A percentile compares a stretch with the other conserved stretches of the same genome.
phyloP scores from a whole-genome alignment of 2,888 invertebrate species.

The Chrysolina haemoptera region DNA sequence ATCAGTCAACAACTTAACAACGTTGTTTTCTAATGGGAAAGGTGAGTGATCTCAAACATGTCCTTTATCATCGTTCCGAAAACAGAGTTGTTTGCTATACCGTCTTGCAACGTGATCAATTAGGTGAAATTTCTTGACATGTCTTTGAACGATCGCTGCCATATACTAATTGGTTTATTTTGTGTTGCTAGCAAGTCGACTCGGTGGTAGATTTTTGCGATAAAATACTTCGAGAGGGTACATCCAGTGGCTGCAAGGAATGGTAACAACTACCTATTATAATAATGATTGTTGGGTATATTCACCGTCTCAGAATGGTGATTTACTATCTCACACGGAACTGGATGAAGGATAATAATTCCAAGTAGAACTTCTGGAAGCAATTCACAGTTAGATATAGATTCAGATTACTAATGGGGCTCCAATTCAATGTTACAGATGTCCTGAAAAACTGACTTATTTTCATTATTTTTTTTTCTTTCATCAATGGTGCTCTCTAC shows the following conservation, averaged over 20 bases:
- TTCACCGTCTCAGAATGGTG: not conserved
- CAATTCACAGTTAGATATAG: no score
- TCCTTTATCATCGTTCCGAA: slow-evolving; percentile 19
- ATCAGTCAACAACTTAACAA: no score
- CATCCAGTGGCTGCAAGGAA: slow-evolving; percentile 13
- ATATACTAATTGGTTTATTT: slow-evolving; percentile 57
- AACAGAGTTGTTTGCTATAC: slow-evolving; percentile 53
- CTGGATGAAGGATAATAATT: not conserved
- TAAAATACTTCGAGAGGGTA: slow-evolving; percentile 18
- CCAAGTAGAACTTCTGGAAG: no score
- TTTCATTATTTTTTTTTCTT: no score
- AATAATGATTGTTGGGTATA: not conserved
- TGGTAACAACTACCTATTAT: not conserved
- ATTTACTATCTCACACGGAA: not conserved
- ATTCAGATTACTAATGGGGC: no score
- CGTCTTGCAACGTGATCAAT: slow-evolving; percentile 56
- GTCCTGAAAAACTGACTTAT: no score
- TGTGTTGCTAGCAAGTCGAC: slow-evolving; percentile 37
- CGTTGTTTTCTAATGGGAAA: not conserved
- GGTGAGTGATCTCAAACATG: not conserved
- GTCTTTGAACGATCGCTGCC: slow-evolving; percentile 55
- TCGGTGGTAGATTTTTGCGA: slow-evolving; percentile 30
- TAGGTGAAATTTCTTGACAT: slow-evolving; percentile 56
- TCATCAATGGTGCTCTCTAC: no score
- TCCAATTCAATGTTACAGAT: no score